Base-by-base conservation (phyloP, 2,888 invertebrate species). In the Sphecodes monilicornis region DNA sequence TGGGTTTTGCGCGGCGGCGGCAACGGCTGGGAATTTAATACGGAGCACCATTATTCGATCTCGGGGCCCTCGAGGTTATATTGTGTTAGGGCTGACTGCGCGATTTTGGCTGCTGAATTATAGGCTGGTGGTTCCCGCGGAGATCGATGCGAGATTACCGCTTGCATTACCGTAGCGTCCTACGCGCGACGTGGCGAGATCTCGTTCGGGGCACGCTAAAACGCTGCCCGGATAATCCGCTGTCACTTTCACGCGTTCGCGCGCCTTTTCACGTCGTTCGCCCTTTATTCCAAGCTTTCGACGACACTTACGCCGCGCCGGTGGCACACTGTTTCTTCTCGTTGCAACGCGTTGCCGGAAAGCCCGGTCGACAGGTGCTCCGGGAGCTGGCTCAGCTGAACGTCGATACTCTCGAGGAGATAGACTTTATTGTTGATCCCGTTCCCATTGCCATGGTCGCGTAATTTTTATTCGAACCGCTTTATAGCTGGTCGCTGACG, bases 11-110 rank as follows among this genome's bases (percentile, higher is more conserved):
- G 11, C 54, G 54, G 3, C 10, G 57, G 22, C 32, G 13, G 43
- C 13, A 22, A 26, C 57, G 13, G 29, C 4, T 22, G 64, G 64
- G 64, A 36, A 66, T 36, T 66, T 36, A 66, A 66, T 36, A 22
- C 36, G 60, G 36, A 66, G 22, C 64, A 1, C 11, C 68, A n/a
- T 68, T 68, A 68, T 68, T 39, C 36, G 68, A 68, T 22, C 68
- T 36, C 4, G 68, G 39, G 68, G 68, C 68, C 68, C 68, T 68
- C 68, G 68, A 68, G 68, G 68, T 68, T 68, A 39, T 71, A 71
- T 76, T 73, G 83, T 57, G 50, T 76, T 78, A 72, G 68, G 72
- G 75, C 78, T 84, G 84, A 84, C 68, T 78, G 32, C 32, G 74
- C 74, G 73, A 74, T 82, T 82, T 70, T 36, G 1, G 43, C 73